Base-by-base conservation (phyloP, 1,140 invertebrate species). In the Danaus melanippus region DNA sequence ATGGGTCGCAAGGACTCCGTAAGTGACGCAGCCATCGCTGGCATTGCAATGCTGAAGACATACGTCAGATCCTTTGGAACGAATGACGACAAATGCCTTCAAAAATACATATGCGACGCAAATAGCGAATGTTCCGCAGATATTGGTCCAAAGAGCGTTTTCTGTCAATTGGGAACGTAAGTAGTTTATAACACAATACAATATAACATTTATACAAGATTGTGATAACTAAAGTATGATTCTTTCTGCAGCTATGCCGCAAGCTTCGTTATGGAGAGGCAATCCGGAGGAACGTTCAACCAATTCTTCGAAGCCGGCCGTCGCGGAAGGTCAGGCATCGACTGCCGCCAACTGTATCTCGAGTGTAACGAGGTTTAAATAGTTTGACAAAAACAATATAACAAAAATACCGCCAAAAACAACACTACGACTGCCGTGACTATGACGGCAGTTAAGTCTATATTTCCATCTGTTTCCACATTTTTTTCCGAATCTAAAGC, bases 111-210 rank as follows among this genome's bases (percentile, higher is more conserved):
- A 46, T 97, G 96, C 74, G 94, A 97, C 70, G 95, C 95, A 2
- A 96, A 94, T 74, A 92, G 90, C 12, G 95, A 96, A 75, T 97
- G 95, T 77, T 89, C 93, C n/a, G 88, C 89, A 8, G 94, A 96
- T 70, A 92, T 94, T 50, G 94, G 94, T 65, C 91, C 92, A 59
- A 94, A 92, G 62, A 93, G 94, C 67, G 91, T 97, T 50, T 96
- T 96, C 90, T 97, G 96, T 71, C 95, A 97, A 88, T 88, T 97
- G 64, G 95, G 95, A 93, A 94, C 95, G 95, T 97, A 89, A 94
- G 94, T 93, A 59, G 50, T n/a, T 11, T 10, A 12, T n/a, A 7
- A 21, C 12, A 3, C 48, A n/a, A 12, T 10, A 42, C 3, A 40
- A 47, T n/a, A 12, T 46, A 5, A 40, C 56, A 8, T 42, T 50